Evolutionary conservation across 2,113 vertebrate genomes (phyloP), one percentile per base, ranked within the genome.

Genomic region (Mungos mungo): DNA sequence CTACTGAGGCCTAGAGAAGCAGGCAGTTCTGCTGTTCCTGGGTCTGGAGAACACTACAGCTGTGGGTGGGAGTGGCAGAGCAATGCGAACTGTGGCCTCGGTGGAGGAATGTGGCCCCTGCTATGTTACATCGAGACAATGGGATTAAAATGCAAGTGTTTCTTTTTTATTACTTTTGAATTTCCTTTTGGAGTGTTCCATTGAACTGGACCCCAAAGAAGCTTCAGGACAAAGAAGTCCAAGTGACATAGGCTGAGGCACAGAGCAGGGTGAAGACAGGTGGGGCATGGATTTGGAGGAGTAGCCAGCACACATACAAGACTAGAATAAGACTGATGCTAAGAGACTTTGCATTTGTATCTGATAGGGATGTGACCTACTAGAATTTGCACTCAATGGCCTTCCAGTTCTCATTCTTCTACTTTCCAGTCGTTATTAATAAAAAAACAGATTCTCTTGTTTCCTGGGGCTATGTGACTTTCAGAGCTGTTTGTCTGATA

Each of bases 401-500:
- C 33, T 83, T 87, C 18, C 71, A 27, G 19, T 66, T 90, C 7
- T 41, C 0, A 7, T 54, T 93, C 83, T 87, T 89, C n/a, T 68
- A 50, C 27, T 95, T 90, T 94, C 54, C 2, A 47, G n/a, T 76
- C 25, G 47, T 88, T 84, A 47, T 31, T 54, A 63, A n/a, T 82
- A 66, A 91, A 90, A 90, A 74, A 65, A 74, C 77, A 90, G 82
- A 7, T 66, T 85, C n/a, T 83, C 47, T n/a, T 69, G 45, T 57
- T 35, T 18, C 31, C 63, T 13, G 25, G 31, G 31, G 1, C 87
- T 66, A n/a, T 45, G 2, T 88, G 41, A 92, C n/a, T 65, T 92
- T 95, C 65, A 94, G 76, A 95, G n/a, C 25, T 54, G 63, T 69
- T 91, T 80, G 33, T 88, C 94, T 96, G 80, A 25, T 38, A 76